These are phyloP conservation scores for Doryteuthis pealeii DNA, from an alignment of 1,140 invertebrate species.

Conservation along the genomic window DNA sequence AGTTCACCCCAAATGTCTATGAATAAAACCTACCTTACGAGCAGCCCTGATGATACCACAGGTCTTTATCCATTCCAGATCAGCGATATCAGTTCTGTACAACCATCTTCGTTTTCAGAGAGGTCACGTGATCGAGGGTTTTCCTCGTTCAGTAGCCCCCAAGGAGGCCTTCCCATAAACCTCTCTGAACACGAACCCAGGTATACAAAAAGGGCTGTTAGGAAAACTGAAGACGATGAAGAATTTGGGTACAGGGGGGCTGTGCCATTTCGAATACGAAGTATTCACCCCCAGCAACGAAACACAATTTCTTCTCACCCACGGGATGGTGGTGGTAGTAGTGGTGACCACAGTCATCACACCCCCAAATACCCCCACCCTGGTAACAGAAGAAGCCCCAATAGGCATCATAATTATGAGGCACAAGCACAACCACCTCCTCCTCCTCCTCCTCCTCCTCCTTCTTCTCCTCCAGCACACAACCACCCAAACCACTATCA, in stretches of 20 bases:
- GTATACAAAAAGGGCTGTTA: neutral
- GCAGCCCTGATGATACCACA: conserved; percentile 23
- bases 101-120: conserved; percentile 39
- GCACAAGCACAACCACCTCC: neutral
- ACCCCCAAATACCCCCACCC: neutral
- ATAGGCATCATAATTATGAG: too few relatives aligned
- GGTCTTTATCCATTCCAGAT: conserved; percentile 28
- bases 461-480: neutral
- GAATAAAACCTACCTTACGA: conserved; percentile 36
- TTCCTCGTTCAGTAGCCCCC: conserved; percentile 22
- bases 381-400: neutral
- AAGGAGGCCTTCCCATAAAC: conserved; percentile 15
- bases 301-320: neutral
- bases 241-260: neutral
- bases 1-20: conserved; percentile 24
- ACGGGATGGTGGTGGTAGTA: too few relatives aligned
- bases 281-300: conserved; percentile 7
- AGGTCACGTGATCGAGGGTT: conserved; percentile 18
- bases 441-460: neutral
- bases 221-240: neutral
- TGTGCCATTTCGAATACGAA: conserved; percentile 6
- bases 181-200: conserved; percentile 9
- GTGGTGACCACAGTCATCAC: too few relatives aligned
- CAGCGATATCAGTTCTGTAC: conserved; percentile 52
- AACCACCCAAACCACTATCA: neutral